These are phyloP conservation scores for Bombus superbus DNA, from an alignment of 1,140 invertebrate species.

Conservation along the genomic window DNA sequence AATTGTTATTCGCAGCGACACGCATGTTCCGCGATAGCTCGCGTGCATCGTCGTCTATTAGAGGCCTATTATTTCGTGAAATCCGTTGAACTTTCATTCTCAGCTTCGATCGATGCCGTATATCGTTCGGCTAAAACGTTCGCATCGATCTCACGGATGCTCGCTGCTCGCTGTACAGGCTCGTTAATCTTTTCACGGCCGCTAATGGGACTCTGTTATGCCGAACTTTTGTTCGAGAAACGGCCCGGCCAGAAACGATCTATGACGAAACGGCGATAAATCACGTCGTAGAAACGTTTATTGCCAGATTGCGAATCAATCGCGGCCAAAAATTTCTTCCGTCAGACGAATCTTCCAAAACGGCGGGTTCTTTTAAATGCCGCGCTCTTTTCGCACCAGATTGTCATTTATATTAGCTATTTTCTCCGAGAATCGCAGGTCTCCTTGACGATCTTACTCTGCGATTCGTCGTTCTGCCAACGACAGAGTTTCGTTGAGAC, in stretches of 20 bases:
- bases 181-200: constrained; percentile 39
- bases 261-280: constrained; percentile 29
- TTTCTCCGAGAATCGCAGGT: too few species aligned
- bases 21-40: background rate
- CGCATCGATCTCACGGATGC: constrained; percentile 29
- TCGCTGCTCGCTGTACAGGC: background rate
- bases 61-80: background rate
- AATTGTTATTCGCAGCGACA: background rate
- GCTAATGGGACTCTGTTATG: constrained; percentile 24
- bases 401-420: too few species aligned
- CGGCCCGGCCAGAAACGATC: background rate
- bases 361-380: background rate
- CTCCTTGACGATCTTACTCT: too few species aligned
- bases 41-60: constrained; percentile 7
- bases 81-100: constrained; percentile 4
- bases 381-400: too few species aligned
- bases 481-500: background rate
- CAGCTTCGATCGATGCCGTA: constrained; percentile 4
- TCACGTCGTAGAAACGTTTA: constrained; percentile 8
- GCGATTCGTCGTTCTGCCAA: background rate
- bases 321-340: background rate
- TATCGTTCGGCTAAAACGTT: background rate
- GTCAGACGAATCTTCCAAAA: too few species aligned
- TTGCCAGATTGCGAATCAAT: background rate
- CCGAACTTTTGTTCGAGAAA: constrained; percentile 34